Evolutionary conservation across 2,797 vertebrate species (phyloP).

Genomic region (Pangasius sanitwongsei): DNA sequence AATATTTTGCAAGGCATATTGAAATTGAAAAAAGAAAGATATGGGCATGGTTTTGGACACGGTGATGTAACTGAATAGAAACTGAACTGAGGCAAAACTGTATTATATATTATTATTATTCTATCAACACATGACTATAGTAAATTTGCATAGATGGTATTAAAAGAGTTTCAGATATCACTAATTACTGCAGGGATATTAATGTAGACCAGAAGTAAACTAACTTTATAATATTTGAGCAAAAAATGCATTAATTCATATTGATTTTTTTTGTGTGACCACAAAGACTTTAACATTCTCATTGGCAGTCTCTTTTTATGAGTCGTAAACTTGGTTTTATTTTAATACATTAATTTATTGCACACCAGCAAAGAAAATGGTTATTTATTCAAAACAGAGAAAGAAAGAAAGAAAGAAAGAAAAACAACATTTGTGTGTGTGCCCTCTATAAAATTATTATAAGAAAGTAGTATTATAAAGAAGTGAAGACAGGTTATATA

Average conservation of each 20-base stretch:
- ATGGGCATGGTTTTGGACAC: not conserved
- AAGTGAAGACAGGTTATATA: not conserved
- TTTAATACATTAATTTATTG: not conserved
- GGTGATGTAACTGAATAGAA: not conserved
- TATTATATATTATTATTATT: too few relatives aligned
- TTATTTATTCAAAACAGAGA: not conserved
- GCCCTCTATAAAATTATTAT: not conserved
- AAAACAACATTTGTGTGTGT: not conserved
- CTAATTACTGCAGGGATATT: not conserved
- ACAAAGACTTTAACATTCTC: too few relatives aligned
- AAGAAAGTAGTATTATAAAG: not conserved
- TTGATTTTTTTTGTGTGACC: too few relatives aligned
- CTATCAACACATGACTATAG: not conserved
- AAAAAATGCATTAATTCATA: not conserved
- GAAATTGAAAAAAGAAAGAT: not conserved
- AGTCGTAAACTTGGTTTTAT: not conserved
- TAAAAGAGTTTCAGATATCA: not conserved
- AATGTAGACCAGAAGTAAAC: not conserved
- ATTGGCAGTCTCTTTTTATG: too few relatives aligned
- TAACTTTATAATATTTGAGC: not conserved
- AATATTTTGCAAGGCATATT: not conserved
- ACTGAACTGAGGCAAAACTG: not conserved
- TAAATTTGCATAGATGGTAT: not conserved
- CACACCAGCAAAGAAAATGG: not conserved
- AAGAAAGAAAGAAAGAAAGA: not conserved